These are phyloP conservation scores for Brachyptera putata DNA, from an alignment of 2,888 invertebrate species.

Conservation along the genomic window DNA sequence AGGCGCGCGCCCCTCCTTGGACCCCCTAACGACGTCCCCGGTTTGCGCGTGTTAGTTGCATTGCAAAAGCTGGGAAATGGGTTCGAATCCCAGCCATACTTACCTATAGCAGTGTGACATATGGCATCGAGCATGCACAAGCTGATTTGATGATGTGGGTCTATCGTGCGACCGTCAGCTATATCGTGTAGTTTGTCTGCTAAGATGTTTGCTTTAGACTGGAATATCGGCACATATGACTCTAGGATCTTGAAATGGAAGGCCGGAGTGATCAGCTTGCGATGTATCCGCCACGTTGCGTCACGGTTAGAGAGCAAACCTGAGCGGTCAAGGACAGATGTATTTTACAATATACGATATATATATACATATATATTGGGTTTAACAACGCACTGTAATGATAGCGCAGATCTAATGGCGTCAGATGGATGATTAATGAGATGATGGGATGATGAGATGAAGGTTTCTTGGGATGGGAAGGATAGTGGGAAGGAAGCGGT, in stretches of 20 bases:
- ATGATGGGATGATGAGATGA: no score
- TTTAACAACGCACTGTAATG: no score
- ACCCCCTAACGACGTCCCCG: no score
- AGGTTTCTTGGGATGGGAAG: no score
- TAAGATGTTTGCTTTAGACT: constrained; percentile 18
- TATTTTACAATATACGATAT: no score
- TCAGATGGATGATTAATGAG: no score
- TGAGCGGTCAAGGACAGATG: no score
- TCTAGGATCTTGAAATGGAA: constrained; percentile 24
- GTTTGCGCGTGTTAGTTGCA: not conserved
- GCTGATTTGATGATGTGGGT: constrained; percentile 20
- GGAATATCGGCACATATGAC: constrained; percentile 22
- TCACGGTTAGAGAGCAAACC: constrained; percentile 10
- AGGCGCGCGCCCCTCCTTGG: no score
- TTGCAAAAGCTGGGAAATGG: no score
- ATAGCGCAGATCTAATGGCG: no score
- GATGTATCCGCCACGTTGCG: constrained; percentile 23
- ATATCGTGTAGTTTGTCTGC: constrained; percentile 1
- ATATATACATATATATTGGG: no score
- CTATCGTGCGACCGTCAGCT: constrained; percentile 12
- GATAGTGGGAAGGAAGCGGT: no score
- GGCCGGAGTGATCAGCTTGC: constrained; percentile 24
- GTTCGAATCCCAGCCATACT: constrained; percentile 25
- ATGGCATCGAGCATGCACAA: constrained; percentile 33
- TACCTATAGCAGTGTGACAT: constrained; percentile 30